phyloP scores from a whole-genome alignment of 2,888 invertebrate genomes.

The Agrotis ipsilon region DNA sequence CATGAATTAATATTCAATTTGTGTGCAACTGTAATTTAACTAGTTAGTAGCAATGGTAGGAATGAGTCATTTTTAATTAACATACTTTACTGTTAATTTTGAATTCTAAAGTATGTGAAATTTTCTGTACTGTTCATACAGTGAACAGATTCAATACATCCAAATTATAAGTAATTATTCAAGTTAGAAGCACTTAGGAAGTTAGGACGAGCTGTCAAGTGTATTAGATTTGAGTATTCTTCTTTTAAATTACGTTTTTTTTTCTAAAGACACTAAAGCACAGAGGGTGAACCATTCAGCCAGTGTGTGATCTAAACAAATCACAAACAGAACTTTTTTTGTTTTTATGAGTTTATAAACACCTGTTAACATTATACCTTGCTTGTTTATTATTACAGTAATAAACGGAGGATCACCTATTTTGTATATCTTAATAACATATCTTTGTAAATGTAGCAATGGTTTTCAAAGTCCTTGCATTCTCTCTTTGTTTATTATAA shows the following conservation, averaged over 20 bases:
- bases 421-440: slow-evolving; percentile 7
- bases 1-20: slow-evolving; percentile 42
- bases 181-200: no score
- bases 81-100: slow-evolving; percentile 39
- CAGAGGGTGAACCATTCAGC: not conserved
- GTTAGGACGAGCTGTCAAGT: no score
- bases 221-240: no score
- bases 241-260: no score
- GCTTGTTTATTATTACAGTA: slow-evolving; percentile 4
- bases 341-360: not conserved
- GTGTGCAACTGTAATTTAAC: slow-evolving; percentile 19
- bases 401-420: slow-evolving; percentile 1
- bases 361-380: slow-evolving; percentile 18
- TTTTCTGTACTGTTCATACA: no score
- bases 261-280: no score
- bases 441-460: slow-evolving; percentile 32
- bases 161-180: no score
- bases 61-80: slow-evolving; percentile 52
- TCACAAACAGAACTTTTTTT: not conserved
- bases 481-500: slow-evolving; percentile 42
- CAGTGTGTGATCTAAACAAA: not conserved
- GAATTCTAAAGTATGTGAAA: not conserved
- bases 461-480: slow-evolving; percentile 46
- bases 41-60: not conserved
- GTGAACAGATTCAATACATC: no score